Evolutionary conservation across 2,113 vertebrate species (phyloP).

Genomic region (Argyrosomus japonicus): DNA sequence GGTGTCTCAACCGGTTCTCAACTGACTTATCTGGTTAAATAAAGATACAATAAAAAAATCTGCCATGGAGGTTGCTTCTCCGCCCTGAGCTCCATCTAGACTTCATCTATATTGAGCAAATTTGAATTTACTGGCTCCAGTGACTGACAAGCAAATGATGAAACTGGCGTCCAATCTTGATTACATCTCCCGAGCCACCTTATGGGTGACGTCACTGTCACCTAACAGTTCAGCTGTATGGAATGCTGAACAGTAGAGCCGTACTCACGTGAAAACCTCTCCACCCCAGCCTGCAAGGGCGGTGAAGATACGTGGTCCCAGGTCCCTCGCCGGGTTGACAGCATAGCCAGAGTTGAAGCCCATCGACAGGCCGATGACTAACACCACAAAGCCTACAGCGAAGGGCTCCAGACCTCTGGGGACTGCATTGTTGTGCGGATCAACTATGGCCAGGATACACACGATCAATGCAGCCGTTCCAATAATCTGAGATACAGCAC

Average conservation of each 20-base stretch:
- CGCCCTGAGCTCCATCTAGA: too few relatives aligned
- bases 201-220: background rate
- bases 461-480: constrained; percentile 90
- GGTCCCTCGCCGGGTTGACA: constrained; percentile 93
- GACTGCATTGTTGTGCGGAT: constrained; percentile 90
- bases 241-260: background rate
- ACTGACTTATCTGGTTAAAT: too few relatives aligned
- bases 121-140: background rate
- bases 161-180: background rate
- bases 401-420: constrained; percentile 90
- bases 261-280: constrained; percentile 90
- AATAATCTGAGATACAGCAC: constrained; percentile 83
- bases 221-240: background rate
- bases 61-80: too few relatives aligned
- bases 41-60: too few relatives aligned
- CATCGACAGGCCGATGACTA: constrained; percentile 94
- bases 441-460: constrained; percentile 91
- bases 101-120: background rate
- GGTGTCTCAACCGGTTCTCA: background rate
- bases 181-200: background rate
- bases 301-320: constrained; percentile 92
- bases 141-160: background rate
- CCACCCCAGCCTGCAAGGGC: constrained; percentile 90
- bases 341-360: constrained; percentile 95
- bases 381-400: constrained; percentile 90